These are phyloP conservation scores for Catharus ustulatus DNA, from an alignment of 2,797 vertebrate genomes.

Conservation along the genomic window DNA sequence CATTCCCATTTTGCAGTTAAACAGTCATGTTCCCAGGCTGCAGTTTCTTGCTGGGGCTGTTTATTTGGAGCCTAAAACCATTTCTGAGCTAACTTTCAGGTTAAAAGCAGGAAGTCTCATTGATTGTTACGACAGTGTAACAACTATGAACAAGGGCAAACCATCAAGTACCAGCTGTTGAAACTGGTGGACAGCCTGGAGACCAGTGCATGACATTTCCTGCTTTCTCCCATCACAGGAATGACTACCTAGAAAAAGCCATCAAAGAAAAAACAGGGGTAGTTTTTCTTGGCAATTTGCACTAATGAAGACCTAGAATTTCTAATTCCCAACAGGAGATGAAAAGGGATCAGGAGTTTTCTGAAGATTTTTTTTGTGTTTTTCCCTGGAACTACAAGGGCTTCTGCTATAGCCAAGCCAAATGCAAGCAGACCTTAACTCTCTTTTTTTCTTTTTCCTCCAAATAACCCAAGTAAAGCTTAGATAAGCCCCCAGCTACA, in stretches of 20 bases:
- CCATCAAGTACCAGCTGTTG: background rate
- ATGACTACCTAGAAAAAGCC: background rate
- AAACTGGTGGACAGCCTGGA: background rate
- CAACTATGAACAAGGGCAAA: background rate
- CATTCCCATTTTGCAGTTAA: background rate
- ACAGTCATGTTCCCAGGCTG: background rate
- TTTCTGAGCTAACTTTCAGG: background rate
- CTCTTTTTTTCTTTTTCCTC: accelerated
- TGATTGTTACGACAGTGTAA: background rate
- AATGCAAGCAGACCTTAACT: background rate
- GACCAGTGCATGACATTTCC: background rate
- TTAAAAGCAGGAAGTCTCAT: background rate
- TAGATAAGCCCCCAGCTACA: background rate
- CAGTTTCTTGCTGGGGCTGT: background rate
- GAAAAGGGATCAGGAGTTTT: background rate
- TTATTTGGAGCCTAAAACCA: background rate
- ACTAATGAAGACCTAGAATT: background rate
- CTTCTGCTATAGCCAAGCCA: background rate
- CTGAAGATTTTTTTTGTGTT: accelerated
- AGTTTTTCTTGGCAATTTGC: background rate
- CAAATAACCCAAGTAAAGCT: background rate
- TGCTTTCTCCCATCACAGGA: background rate
- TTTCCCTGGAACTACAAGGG: background rate
- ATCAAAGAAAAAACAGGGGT: background rate
- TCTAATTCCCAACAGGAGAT: background rate